phyloP scores from a whole-genome alignment of 64 coral and sea anemone genomes.

The Dendronephthya gigantea region DNA sequence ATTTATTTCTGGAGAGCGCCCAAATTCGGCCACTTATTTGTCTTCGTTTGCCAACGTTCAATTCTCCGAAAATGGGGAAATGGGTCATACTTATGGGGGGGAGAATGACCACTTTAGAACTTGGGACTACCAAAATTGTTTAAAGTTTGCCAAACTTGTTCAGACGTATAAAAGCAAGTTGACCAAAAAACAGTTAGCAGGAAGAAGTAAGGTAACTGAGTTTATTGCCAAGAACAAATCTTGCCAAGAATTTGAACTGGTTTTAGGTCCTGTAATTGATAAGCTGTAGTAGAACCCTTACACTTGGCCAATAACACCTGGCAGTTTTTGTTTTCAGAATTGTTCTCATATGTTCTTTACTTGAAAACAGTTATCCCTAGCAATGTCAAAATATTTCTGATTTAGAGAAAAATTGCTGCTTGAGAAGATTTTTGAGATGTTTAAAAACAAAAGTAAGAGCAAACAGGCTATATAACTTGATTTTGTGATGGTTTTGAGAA shows the following conservation, averaged over 20 bases:
- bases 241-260: conserved; percentile 26
- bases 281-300: not conserved
- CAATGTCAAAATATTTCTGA: not conserved
- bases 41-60: not conserved
- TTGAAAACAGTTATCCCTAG: not conserved
- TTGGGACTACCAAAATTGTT: not conserved
- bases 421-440: conserved; percentile 27
- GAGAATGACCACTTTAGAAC: not conserved
- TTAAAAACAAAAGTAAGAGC: conserved; percentile 25
- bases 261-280: conserved; percentile 21
- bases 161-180: conserved; percentile 34
- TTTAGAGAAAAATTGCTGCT: not conserved
- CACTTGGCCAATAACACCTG: not conserved
- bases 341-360: not conserved
- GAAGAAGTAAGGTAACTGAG: conserved; percentile 33
- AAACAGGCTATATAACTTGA: conserved; percentile 25
- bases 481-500: conserved; percentile 34
- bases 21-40: not conserved
- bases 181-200: conserved; percentile 26
- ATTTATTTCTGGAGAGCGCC: not conserved
- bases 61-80: not conserved
- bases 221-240: conserved; percentile 45
- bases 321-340: not conserved
- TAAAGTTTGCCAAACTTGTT: conserved; percentile 17
- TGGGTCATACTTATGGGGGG: not conserved